These are phyloP conservation scores for Toxonevra muliebris DNA, from an alignment of 2,888 invertebrate species.

Conservation along the genomic window DNA sequence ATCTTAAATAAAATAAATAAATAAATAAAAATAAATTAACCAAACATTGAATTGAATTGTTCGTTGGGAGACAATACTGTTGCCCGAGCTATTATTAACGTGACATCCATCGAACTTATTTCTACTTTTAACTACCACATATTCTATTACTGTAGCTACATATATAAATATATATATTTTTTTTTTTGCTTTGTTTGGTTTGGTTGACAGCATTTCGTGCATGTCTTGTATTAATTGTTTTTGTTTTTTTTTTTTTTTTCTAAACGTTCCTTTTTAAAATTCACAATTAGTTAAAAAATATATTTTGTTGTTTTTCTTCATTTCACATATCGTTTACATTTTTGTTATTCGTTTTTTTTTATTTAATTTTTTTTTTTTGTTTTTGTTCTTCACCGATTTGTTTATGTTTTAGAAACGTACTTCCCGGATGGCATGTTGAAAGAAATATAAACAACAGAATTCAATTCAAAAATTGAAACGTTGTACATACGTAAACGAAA, in stretches of 20 bases:
- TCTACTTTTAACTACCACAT: no score
- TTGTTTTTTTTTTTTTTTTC: slow-evolving; percentile 9
- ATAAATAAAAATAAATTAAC: no score
- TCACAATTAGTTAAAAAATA: not conserved
- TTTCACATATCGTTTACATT: slow-evolving; percentile 35
- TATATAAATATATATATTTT: no score
- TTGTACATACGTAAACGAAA: slow-evolving; percentile 16
- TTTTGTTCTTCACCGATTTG: slow-evolving; percentile 50
- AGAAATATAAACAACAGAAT: slow-evolving; percentile 54
- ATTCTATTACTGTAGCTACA: no score
- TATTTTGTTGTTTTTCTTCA: slow-evolving; percentile 4
- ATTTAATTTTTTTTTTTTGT: no score
- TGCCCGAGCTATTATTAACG: no score
- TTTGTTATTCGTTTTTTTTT: slow-evolving; percentile 35
- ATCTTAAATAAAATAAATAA: no score
- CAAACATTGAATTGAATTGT: no score
- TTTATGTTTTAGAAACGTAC: slow-evolving; percentile 57
- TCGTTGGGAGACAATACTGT: no score
- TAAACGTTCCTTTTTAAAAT: slow-evolving; percentile 1
- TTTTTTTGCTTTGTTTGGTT: slow-evolving; percentile 32
- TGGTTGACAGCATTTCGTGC: not conserved
- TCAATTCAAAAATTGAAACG: slow-evolving; percentile 5
- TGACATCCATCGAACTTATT: no score
- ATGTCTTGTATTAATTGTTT: no score
- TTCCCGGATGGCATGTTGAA: slow-evolving; percentile 60